Base-by-base conservation (phyloP, 2,113 vertebrate species). In the Pseudorhombus dupliciocellatus region DNA sequence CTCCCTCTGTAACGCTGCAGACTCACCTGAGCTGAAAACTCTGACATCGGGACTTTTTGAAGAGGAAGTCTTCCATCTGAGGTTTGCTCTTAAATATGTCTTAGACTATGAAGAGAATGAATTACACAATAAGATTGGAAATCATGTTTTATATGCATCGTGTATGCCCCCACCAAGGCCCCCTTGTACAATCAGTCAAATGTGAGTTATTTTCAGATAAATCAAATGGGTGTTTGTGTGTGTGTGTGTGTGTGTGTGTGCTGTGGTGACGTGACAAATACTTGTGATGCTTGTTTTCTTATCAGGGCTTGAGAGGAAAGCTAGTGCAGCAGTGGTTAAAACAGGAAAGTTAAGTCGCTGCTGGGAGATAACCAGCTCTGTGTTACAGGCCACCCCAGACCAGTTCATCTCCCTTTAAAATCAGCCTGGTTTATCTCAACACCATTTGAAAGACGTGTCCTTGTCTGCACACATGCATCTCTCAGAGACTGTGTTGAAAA, bases 341-440 rank as follows among this genome's bases (percentile, higher is more conserved):
- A 63, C 21, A 65, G 26, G 62, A 71, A 66, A 55, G 26, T 24
- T 24, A 34, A 21, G 24, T 34, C 44, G 15, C 1, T 44, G 9
- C 7, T 72, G 18, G 50, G 25, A 50, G 60, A 84, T 69, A 83
- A 66, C n/a, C 14, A 28, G 21, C 26, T 46, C 46, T 22, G 15
- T 61, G 58, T 72, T 40, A 5, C 16, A 20, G 44, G 22, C 20
- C 7, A 16, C 22, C 44, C 22, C 7, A 61, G 10, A 2, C 22
- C 54, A 24, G 4, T 20, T n/a, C 4, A 15, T 58, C 11, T 59
- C 18, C 65, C 5, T 50, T 14, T 48, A n/a, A 46, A 48, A 18
- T 20, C 8, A 4, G 7, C n/a, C 46, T 48, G 46, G 31, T 54
- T 54, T 7, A 53, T 24, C 24, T 53, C 44, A 48, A n/a, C 16